A percentile compares a stretch with the other conserved stretches of the same genome.
Conservation (phyloP, 1,140 invertebrate genomes). For the Pseudomyrmex concolor region DNA sequence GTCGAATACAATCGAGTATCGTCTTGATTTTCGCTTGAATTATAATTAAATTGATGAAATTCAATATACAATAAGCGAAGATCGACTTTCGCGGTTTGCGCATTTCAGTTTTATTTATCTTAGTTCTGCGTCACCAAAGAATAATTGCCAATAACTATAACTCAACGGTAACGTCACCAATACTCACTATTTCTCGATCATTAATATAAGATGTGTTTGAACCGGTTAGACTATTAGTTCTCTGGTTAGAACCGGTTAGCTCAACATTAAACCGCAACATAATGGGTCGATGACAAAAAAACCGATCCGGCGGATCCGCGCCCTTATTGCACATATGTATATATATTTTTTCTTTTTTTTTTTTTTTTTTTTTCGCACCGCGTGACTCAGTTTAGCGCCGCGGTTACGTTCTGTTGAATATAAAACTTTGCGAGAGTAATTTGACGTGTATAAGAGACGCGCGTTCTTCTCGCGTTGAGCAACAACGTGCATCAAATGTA, state of each 20-base stretch:
- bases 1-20: too few species aligned
- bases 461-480: too few species aligned
- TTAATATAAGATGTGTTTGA: constrained; percentile 55
- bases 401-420: too few species aligned
- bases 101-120: too few species aligned
- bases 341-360: neutral
- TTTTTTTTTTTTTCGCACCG: too few species aligned
- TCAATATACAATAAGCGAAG: constrained; percentile 17
- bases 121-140: neutral
- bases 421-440: too few species aligned
- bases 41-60: constrained; percentile 50
- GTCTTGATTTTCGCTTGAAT: too few species aligned
- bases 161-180: constrained; percentile 11
- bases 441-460: too few species aligned
- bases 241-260: constrained; percentile 57
- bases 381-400: too few species aligned
- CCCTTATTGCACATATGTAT: too few species aligned
- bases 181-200: constrained; percentile 37
- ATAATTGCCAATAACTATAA: constrained; percentile 43
- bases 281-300: neutral
- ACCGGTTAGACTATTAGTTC: neutral
- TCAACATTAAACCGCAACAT: constrained; percentile 14
- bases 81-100: neutral
- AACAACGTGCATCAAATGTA: too few species aligned
- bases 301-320: too few species aligned